Conservation (phyloP, 2,888 invertebrate species). For the Meiosimyza decipiens region DNA sequence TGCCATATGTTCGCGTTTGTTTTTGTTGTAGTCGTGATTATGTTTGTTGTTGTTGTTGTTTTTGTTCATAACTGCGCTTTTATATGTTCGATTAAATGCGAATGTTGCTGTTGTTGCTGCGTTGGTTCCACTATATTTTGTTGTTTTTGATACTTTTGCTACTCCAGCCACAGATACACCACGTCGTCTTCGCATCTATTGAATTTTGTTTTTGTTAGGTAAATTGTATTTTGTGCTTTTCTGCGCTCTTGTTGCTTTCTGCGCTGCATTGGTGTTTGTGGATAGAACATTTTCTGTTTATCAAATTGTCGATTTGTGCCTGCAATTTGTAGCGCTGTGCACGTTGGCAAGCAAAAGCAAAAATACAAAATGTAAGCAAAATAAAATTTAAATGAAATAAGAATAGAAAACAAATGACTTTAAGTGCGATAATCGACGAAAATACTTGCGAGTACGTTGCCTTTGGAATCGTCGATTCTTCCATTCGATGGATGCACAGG, state of each 20-base stretch:
- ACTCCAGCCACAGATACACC: too few species aligned
- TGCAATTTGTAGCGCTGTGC: background rate
- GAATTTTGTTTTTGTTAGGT: background rate
- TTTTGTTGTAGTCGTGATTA: background rate
- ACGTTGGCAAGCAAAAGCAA: background rate
- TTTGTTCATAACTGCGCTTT: conserved; percentile 11
- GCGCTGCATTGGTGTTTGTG: background rate
- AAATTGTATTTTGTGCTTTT: background rate
- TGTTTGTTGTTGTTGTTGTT: background rate
- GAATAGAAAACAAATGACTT: conserved; percentile 4
- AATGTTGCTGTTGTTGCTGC: background rate
- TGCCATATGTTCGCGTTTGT: background rate
- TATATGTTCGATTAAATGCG: conserved; percentile 8
- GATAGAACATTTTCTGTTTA: background rate
- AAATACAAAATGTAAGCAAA: background rate
- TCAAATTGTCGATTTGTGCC: too few species aligned
- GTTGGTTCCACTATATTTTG: background rate
- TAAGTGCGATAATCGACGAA: conserved; percentile 30
- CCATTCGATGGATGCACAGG: background rate
- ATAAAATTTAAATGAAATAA: background rate
- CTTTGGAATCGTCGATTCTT: background rate
- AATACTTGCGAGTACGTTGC: conserved; percentile 30
- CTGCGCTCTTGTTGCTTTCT: background rate
- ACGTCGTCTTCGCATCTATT: background rate
- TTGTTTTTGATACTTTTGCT: background rate